Conservation (phyloP, 2,113 vertebrate species). For the Chaetodon auriga region DNA sequence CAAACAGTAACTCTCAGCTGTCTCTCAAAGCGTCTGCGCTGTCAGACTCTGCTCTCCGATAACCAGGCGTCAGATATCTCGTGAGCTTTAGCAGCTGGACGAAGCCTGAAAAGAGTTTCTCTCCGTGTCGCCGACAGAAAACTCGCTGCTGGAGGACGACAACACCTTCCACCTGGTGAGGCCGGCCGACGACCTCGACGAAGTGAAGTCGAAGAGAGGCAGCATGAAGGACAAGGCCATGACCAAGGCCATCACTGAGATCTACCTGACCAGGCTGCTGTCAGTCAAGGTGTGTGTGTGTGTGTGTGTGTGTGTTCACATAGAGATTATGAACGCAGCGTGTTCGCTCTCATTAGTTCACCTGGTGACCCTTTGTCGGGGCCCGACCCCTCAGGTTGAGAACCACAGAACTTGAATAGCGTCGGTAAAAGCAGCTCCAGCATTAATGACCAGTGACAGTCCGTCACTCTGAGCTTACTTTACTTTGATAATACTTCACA, state of each 20-base stretch:
- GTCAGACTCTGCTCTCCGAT: not conserved
- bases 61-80: not conserved
- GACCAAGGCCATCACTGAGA: conserved; percentile 98
- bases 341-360: too few species aligned
- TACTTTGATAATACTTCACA: too few species aligned
- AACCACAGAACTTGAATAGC: too few species aligned
- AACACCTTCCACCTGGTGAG: conserved; percentile 95
- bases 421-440: too few species aligned
- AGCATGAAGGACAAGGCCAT: conserved; percentile 96
- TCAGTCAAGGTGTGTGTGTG: conserved; percentile 89
- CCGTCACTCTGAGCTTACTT: too few species aligned
- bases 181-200: conserved; percentile 92
- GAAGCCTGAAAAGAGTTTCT: not conserved
- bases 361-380: too few species aligned
- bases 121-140: conserved; percentile 80
- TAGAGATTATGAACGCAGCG: too few species aligned
- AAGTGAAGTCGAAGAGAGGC: conserved; percentile 93
- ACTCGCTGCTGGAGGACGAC: conserved; percentile 95
- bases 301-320: not conserved
- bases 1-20: not conserved
- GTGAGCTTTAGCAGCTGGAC: too few species aligned
- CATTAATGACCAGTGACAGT: too few species aligned
- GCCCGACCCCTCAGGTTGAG: too few species aligned
- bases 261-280: conserved; percentile 97
- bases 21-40: not conserved